phyloP scores from a whole-genome alignment of 2,113 vertebrate genomes.

The Pachycephala philippinensis region DNA sequence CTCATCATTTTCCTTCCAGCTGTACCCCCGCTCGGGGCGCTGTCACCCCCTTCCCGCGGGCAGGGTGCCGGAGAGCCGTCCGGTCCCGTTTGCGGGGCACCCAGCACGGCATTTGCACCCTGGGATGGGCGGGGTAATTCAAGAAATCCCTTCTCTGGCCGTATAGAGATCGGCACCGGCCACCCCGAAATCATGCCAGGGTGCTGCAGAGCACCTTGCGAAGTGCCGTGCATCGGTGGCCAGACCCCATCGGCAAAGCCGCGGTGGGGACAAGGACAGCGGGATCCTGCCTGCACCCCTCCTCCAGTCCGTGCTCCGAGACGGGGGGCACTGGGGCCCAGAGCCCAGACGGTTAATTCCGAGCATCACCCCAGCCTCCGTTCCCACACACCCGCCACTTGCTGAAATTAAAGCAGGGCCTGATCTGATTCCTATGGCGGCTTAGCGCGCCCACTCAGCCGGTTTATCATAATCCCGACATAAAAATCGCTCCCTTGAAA shows the following conservation, averaged over 20 bases:
- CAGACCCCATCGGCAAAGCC: not conserved
- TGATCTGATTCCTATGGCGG: not conserved
- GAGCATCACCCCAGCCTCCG: not conserved
- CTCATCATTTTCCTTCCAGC: conserved; percentile 1
- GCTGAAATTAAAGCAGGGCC: conserved; percentile 16
- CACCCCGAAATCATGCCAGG: not conserved
- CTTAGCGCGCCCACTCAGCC: conserved; percentile 17
- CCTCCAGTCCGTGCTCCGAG: accelerated
- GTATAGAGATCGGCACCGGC: accelerated
- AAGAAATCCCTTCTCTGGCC: not conserved
- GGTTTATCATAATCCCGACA: conserved; percentile 22
- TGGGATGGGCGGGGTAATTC: no score
- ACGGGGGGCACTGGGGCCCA: not conserved
- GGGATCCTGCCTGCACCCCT: accelerated
- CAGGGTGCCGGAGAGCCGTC: not conserved
- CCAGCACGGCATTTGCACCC: accelerated
- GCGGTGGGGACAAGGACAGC: accelerated
- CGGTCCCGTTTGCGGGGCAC: not conserved
- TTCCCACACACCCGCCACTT: not conserved
- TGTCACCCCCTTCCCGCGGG: not conserved
- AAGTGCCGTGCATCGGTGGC: accelerated
- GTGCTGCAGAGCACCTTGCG: accelerated
- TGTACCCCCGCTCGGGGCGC: not conserved
- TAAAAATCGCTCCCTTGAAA: conserved; percentile 5
- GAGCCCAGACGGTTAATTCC: not conserved